Conservation (phyloP, 2,797 vertebrate genomes). For the Vultur gryphus region DNA sequence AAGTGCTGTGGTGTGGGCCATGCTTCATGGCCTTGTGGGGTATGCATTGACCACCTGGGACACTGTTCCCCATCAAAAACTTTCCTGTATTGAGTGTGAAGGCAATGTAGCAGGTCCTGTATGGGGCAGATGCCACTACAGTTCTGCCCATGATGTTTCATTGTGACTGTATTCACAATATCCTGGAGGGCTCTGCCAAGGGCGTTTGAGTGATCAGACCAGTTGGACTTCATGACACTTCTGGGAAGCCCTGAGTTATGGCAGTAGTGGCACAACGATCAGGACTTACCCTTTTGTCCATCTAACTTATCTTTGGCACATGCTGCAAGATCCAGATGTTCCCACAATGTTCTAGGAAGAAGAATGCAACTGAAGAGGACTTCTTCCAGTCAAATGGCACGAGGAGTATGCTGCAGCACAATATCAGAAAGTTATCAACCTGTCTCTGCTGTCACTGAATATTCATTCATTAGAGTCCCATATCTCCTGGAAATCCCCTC, state of each 20-base stretch:
- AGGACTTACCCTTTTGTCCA: not conserved
- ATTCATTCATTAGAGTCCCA: not conserved
- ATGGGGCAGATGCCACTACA: not conserved
- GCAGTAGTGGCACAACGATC: not conserved
- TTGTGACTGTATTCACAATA: not conserved
- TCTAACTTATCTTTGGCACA: not conserved
- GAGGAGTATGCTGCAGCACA: not conserved
- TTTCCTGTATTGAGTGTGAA: not conserved
- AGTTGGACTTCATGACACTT: not conserved
- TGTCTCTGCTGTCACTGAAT: not conserved
- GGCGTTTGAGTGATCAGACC: not conserved
- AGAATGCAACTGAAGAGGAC: not conserved
- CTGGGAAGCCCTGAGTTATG: not conserved
- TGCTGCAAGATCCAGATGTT: not conserved
- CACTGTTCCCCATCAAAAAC: not conserved
- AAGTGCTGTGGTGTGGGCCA: not conserved
- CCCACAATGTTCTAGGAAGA: not conserved
- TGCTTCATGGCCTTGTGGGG: not conserved
- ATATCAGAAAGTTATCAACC: not conserved
- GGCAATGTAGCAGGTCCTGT: not conserved
- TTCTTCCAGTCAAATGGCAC: accelerated
- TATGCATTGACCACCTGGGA: not conserved
- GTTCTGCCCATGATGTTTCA: not conserved
- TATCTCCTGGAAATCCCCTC: not conserved
- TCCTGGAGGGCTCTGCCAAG: not conserved